Evolutionary conservation across 2,888 invertebrate species (phyloP).

Genomic region (Caenorhabditis sinica): DNA sequence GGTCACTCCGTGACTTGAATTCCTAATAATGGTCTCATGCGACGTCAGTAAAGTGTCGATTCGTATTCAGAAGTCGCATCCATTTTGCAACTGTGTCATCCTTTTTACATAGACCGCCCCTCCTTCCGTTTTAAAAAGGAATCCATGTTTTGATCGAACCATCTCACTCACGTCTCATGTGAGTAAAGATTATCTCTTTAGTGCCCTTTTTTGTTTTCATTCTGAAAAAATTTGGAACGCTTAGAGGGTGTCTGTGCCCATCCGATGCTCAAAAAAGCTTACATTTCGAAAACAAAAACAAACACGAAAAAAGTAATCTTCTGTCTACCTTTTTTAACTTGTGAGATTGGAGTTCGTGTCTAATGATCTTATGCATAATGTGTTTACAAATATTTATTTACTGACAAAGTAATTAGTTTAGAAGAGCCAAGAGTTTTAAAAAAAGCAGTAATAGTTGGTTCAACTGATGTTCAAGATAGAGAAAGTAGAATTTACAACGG

Average conservation of each 20-base stretch:
- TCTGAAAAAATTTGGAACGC: constrained; percentile 6
- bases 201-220: constrained; percentile 27
- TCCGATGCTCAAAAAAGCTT: neutral
- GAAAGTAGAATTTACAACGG: no score
- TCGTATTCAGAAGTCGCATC: constrained; percentile 43
- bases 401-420: no score
- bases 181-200: neutral
- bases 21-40: constrained; percentile 8
- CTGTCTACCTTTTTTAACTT: no score
- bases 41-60: constrained; percentile 35
- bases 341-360: no score
- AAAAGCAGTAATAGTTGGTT: no score
- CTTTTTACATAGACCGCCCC: constrained; percentile 36
- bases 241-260: neutral
- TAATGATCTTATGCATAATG: no score
- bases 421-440: no score
- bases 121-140: constrained; percentile 45
- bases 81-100: constrained; percentile 46
- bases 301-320: neutral
- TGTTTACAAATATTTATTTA: no score
- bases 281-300: constrained; percentile 7
- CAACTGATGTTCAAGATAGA: no score
- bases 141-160: constrained; percentile 42
- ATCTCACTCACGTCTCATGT: neutral
- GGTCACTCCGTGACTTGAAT: constrained; percentile 44